These are phyloP conservation scores for Dromas ardeola DNA, from an alignment of 2,113 vertebrate genomes.

Conservation along the genomic window DNA sequence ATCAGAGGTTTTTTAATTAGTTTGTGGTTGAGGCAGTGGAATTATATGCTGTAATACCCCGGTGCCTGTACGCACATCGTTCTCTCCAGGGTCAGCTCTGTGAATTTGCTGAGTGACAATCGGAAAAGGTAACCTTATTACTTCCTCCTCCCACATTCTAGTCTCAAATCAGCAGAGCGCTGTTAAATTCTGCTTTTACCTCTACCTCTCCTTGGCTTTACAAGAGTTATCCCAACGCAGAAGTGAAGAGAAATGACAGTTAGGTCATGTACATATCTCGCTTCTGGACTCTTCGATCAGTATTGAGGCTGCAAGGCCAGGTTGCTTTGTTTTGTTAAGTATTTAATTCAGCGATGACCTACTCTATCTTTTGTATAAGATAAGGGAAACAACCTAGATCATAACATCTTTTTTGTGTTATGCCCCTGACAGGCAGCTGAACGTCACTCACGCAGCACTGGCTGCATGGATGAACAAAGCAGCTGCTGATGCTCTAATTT, in stretches of 20 bases:
- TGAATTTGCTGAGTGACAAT: slow-evolving; percentile 5
- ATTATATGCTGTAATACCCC: not conserved
- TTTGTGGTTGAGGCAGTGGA: slow-evolving; percentile 1
- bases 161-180: not conserved
- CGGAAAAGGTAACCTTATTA: not conserved
- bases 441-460: not conserved
- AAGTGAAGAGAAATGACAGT: not conserved
- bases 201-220: not conserved
- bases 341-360: not conserved
- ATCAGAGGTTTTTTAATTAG: not conserved
- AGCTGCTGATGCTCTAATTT: not conserved
- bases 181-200: not conserved
- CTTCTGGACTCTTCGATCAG: not conserved
- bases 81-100: not conserved
- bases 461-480: not conserved
- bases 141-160: not conserved
- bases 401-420: not conserved
- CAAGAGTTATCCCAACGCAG: not conserved
- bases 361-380: not conserved
- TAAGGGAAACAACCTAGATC: not conserved
- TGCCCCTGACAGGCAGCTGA: not conserved
- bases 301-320: not conserved
- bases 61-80: not conserved
- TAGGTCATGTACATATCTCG: fast-evolving
- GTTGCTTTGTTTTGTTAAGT: not conserved